Evolutionary conservation across 2,113 vertebrate species (phyloP), one percentile per base, ranked within the genome.

Genomic region (Epinephelus fuscoguttatus): DNA sequence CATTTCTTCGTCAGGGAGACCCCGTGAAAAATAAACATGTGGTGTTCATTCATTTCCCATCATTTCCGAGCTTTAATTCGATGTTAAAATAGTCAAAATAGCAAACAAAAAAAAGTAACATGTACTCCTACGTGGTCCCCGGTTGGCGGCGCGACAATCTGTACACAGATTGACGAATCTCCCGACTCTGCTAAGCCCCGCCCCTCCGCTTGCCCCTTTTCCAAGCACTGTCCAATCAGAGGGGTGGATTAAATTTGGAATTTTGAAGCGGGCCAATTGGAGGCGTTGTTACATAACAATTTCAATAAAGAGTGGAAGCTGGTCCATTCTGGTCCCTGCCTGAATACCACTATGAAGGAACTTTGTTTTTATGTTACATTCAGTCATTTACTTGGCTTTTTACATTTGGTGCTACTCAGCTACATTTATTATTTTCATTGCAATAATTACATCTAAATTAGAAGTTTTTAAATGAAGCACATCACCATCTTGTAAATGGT

Each of bases 191-290:
- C 6, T 18, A 67, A 56, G 84, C 90, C 85, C 84, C 86, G 93
- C 94, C 91, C 82, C n/a, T 52, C 6, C 1, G 19, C 50, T 60
- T 49, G 56, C 78, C 84, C 73, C 64, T 83, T 66, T 37, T 18
- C 12, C 21, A 13, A 15, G 14, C 4, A 7, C 15, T 9, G 66
- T 18, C 95, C 95, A 96, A 95, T 96, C 91, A 70, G 59, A 53
- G 3, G 27, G n/a, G 4, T 23, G 66, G 63, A 91, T 94, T 81
- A 86, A 92, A 93, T 93, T 91, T 84, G 81, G 90, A 91, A 88
- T 93, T 93, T 86, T 70, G 40, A 88, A 91, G 84, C 90, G 82
- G 89, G 78, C 95, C 94, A 95, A 95, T 92, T 68, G 74, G 77
- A 91, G 70, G 18, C 18, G 70, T 77, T 81, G 90, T 95, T 94